phyloP scores from a whole-genome alignment of 2,888 invertebrate species.

The Rhimphoctona megacephalus region DNA sequence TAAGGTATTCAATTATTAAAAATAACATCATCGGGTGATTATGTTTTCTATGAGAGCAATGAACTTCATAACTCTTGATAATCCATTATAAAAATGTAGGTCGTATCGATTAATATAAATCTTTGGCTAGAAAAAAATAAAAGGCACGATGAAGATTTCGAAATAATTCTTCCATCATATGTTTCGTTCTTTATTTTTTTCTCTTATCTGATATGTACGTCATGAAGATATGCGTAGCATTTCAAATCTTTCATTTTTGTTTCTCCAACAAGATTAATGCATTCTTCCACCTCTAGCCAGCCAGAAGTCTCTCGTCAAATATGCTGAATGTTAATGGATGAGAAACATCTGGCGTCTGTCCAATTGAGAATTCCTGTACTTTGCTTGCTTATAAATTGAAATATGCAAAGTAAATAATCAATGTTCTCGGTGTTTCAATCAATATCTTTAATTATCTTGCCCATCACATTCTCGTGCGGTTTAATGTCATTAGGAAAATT shows the following conservation, averaged over 20 bases:
- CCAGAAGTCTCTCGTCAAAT: constrained; percentile 33
- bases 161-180: constrained; percentile 32
- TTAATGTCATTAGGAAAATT: constrained; percentile 44
- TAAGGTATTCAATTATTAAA: not conserved
- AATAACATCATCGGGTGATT: not conserved
- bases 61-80: not conserved
- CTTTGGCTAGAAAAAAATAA: not conserved
- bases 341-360: constrained; percentile 32
- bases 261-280: constrained; percentile 50
- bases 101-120: constrained; percentile 17
- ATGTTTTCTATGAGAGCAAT: not conserved
- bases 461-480: constrained; percentile 15
- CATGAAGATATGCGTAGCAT: not conserved
- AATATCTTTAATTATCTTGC: constrained; percentile 55
- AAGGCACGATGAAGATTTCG: constrained; percentile 4
- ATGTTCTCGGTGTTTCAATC: constrained; percentile 53
- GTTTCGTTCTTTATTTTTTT: constrained; percentile 9
- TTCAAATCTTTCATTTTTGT: constrained; percentile 14
- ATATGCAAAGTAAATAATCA: constrained; percentile 63
- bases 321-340: constrained; percentile 54
- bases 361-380: constrained; percentile 35
- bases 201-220: not conserved
- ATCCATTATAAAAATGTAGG: constrained; percentile 16
- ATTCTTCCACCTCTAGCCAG: constrained; percentile 1
- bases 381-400: constrained; percentile 56